phyloP scores from a whole-genome alignment of 92 coral and sea anemone genomes.

The Parazoanthus darwini region DNA sequence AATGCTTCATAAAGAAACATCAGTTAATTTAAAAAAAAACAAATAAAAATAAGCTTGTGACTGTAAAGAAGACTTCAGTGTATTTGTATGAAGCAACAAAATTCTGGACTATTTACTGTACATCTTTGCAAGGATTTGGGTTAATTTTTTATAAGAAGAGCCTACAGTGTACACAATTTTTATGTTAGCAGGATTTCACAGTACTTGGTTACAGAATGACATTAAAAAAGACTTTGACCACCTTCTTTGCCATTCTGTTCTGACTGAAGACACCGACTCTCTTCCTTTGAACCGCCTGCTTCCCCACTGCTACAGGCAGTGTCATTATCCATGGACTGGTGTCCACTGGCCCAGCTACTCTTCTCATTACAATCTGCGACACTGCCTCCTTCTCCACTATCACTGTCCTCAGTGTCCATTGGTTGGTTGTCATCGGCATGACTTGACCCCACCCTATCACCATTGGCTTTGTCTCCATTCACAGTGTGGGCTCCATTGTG shows the following conservation, averaged over 20 bases:
- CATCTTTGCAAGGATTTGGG: too few species aligned
- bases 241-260: conserved; percentile 1
- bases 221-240: neutral
- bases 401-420: neutral
- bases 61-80: too few species aligned
- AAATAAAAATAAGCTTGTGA: too few species aligned
- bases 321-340: neutral
- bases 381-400: neutral
- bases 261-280: neutral
- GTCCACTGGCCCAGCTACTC: neutral
- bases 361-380: neutral
- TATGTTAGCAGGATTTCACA: too few species aligned
- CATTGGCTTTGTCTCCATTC: neutral
- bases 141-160: too few species aligned
- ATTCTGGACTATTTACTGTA: too few species aligned
- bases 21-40: too few species aligned
- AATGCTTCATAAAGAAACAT: too few species aligned
- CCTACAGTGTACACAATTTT: too few species aligned
- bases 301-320: neutral
- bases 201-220: too few species aligned
- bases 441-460: neutral
- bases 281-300: neutral
- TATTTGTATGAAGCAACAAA: too few species aligned
- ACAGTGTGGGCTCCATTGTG: neutral
- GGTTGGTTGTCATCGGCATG: neutral